A percentile compares a stretch with the other conserved stretches of the same genome.
Evolutionary conservation across 2,113 vertebrate genomes (phyloP).

Genomic region (Pterocles burchelli): DNA sequence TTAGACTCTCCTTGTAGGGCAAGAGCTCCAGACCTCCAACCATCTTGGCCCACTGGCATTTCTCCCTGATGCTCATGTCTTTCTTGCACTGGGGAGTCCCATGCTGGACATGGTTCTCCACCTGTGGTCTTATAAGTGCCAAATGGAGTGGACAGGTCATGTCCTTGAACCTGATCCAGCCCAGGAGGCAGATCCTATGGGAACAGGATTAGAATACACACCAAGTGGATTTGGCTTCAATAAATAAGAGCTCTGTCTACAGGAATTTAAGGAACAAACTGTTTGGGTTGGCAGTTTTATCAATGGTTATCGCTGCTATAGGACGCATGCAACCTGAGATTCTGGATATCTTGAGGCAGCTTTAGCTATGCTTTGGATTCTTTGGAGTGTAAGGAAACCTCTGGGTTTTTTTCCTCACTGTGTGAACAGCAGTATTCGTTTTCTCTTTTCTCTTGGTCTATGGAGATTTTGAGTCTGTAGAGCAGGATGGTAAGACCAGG

Average conservation of each 20-base stretch:
- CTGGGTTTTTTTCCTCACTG: neutral
- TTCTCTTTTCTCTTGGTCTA: neutral
- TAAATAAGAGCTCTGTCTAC: neutral
- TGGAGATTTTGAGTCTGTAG: neutral
- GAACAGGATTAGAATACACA: neutral
- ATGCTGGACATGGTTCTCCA: neutral
- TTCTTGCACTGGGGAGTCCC: neutral
- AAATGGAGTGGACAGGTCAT: neutral
- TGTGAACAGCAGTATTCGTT: neutral
- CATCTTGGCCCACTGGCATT: neutral
- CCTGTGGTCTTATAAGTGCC: neutral
- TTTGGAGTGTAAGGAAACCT: neutral
- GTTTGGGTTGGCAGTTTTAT: neutral
- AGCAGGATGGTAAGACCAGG: neutral
- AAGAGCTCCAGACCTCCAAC: neutral
- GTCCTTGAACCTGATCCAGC: neutral
- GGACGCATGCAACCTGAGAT: neutral
- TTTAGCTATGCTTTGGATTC: neutral
- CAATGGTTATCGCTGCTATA: neutral
- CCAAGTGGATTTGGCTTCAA: neutral
- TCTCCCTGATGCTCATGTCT: neutral
- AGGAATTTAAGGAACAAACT: neutral
- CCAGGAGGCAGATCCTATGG: neutral
- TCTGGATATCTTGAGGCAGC: neutral
- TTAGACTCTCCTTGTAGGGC: rapidly evolving